A percentile compares a stretch with the other conserved stretches of the same genome.
Conservation (phyloP, 2,797 vertebrate species). For the Naso thynnoides region DNA sequence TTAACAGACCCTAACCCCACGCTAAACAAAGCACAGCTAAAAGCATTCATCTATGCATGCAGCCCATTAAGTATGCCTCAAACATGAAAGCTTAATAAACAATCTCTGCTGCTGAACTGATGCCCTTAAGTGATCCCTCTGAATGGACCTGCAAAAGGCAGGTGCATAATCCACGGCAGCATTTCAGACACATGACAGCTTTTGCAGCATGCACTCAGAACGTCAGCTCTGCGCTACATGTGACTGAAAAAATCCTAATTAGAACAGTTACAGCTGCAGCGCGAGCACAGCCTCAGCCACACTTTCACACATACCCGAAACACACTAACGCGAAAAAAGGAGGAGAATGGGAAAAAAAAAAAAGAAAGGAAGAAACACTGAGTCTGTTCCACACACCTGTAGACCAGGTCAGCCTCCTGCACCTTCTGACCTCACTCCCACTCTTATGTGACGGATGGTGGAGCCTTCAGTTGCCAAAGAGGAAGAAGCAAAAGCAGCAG, state of each 20-base stretch:
- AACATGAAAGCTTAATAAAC: not conserved
- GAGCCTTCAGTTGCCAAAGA: slow-evolving; percentile 50
- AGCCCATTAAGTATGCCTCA: not conserved
- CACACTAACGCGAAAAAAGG: slow-evolving; percentile 20
- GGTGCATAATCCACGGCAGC: not conserved
- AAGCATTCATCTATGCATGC: not conserved
- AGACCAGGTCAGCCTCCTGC: slow-evolving; percentile 50
- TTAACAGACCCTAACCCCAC: not conserved
- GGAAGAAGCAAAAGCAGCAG: slow-evolving; percentile 52
- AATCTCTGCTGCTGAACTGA: not conserved
- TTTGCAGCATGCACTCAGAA: slow-evolving; percentile 10
- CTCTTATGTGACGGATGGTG: slow-evolving; percentile 28
- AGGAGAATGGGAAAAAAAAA: not conserved
- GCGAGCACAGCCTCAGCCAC: slow-evolving; percentile 14
- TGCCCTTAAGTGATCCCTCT: not conserved
- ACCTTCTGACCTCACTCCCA: slow-evolving; percentile 44
- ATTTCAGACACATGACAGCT: not conserved
- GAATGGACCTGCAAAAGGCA: not conserved
- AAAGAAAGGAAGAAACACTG: not conserved
- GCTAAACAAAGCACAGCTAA: not conserved
- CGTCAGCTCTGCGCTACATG: slow-evolving; percentile 9
- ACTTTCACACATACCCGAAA: slow-evolving; percentile 14
- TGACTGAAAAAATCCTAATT: slow-evolving; percentile 27
- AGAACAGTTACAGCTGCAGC: slow-evolving; percentile 24
- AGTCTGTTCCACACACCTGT: slow-evolving; percentile 61